A percentile compares a stretch with the other conserved stretches of the same genome.
Conservation (phyloP, 1,140 invertebrate genomes). For the Heliconius hermathena region DNA sequence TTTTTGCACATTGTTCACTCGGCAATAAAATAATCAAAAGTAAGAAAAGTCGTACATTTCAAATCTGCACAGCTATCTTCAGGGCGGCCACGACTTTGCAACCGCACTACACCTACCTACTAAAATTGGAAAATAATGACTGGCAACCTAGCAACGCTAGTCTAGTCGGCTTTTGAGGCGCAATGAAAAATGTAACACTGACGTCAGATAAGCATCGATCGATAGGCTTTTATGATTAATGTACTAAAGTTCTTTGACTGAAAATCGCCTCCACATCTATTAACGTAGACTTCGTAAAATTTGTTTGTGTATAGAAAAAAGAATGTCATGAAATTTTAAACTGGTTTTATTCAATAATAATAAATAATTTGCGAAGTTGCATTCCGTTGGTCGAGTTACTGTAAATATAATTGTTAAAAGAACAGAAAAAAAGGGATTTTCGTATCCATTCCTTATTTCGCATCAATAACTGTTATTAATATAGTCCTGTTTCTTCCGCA, state of each 20-base stretch:
- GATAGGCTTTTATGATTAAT: conserved; percentile 47
- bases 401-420: no score
- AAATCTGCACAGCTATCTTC: no score
- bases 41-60: no score
- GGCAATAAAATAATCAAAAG: no score
- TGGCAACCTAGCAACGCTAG: conserved; percentile 45
- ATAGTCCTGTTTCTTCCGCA: background rate
- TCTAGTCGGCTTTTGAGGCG: conserved; percentile 42
- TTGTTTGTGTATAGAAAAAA: background rate
- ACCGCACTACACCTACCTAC: background rate
- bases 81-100: no score
- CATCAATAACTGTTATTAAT: background rate
- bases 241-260: conserved; percentile 24
- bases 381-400: no score
- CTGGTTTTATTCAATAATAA: no score
- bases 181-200: conserved; percentile 62
- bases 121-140: conserved; percentile 65
- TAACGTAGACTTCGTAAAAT: background rate
- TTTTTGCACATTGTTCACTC: no score
- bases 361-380: no score
- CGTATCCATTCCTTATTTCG: background rate
- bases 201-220: conserved; percentile 57
- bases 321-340: background rate
- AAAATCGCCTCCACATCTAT: background rate
- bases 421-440: no score